Evolutionary conservation across 2,113 vertebrate genomes (phyloP), one percentile per base, ranked within the genome.

Genomic region (Aldabrachelys gigantea): DNA sequence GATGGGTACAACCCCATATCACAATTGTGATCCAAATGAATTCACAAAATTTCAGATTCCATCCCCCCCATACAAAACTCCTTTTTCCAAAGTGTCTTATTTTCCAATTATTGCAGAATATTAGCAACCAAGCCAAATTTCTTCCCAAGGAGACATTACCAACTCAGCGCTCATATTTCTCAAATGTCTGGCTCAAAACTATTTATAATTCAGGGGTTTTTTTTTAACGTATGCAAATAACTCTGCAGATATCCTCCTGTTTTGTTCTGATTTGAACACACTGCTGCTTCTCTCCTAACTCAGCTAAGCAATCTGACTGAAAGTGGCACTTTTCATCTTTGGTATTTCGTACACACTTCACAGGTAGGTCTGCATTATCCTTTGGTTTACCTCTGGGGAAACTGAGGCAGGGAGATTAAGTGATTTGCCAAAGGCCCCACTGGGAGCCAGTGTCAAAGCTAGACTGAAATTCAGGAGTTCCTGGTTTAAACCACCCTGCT

Each of bases 161-260:
- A 69, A 72, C n/a, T 49, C 41, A 65, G 50, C 82, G 80, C 82
- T 86, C 76, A 44, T 2, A 49, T 76, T 93, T 90, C 80, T 83
- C 50, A 27, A 88, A 85, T 0, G 29, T 85, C 82, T 65, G 84
- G 54, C 85, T 22, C 59, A 17, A 81, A 83, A 89, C 54, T 89
- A 82, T 89, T 92, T 93, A 89, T 96, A 97, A 92, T 49, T 3
- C 31, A 93, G 95, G 12, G 72, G 17, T 79, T 54, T 54, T 19
- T 27, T 85, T 88, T 92, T 82, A 78, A 82, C 72, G 76, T 79
- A 92, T 1, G 9, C n/a, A 93, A 95, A 75, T 65, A 80, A 87
- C 50, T 84, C 85, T 82, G 44, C 38, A 17, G 47, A 4, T 41
- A 22, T 90, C 82, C 80, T 91, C 89, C 38, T 85, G 10, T 62